phyloP scores from a whole-genome alignment of 2,888 invertebrate genomes.

The Mimas tiliae region DNA sequence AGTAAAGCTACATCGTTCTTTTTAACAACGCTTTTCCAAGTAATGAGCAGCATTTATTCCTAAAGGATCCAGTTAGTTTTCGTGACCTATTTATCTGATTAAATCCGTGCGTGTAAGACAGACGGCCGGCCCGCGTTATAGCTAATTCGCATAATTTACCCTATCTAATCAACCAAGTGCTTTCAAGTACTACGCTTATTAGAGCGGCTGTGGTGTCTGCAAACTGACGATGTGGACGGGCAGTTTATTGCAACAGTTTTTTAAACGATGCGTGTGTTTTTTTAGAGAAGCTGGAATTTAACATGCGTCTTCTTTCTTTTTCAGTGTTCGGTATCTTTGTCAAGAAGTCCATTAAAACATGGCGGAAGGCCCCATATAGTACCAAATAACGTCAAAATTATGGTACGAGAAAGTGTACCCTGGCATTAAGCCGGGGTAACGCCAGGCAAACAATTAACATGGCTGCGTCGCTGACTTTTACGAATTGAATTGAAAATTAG shows the following conservation, averaged over 20 bases:
- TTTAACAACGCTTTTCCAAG: slow-evolving; percentile 1
- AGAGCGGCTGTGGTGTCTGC: slow-evolving; percentile 34
- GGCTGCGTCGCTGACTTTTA: too few species aligned
- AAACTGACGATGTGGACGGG: slow-evolving; percentile 30
- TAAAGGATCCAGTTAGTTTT: slow-evolving; percentile 7
- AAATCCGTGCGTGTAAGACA: slow-evolving; percentile 48
- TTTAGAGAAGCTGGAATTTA: too few species aligned
- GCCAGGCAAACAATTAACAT: too few species aligned
- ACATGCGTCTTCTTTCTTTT: too few species aligned
- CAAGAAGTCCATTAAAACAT: too few species aligned
- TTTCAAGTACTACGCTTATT: slow-evolving; percentile 55
- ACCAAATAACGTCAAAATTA: too few species aligned
- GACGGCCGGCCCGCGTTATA: slow-evolving; percentile 41
- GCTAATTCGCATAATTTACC: slow-evolving; percentile 68
- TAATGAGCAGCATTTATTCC: slow-evolving; percentile 20
- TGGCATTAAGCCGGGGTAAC: too few species aligned
- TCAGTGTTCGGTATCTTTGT: too few species aligned
- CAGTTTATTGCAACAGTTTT: slow-evolving; percentile 31
- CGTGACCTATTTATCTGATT: slow-evolving; percentile 42
- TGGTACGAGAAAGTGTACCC: too few species aligned
- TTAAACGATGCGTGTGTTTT: slow-evolving; percentile 29
- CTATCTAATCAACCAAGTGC: slow-evolving; percentile 68
- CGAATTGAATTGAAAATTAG: too few species aligned
- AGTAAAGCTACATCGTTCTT: neutral
- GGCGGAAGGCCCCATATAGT: too few species aligned